Evolutionary conservation across 2,888 invertebrate genomes (phyloP).

Genomic region (Trisateles emortualis): DNA sequence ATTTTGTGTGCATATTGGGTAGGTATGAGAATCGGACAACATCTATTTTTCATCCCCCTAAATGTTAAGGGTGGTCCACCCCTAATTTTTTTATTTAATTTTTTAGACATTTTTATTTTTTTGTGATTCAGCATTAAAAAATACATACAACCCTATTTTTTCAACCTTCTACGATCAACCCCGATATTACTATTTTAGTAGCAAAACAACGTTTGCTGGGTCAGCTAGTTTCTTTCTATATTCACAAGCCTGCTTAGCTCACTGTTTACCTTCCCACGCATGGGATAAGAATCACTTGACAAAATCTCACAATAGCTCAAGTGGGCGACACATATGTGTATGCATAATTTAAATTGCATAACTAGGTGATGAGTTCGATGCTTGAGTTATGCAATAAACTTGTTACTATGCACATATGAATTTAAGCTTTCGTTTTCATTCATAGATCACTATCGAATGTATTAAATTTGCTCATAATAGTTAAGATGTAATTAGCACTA

Average conservation of each 20-base stretch:
- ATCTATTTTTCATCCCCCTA: too few species aligned
- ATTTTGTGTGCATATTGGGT: too few species aligned
- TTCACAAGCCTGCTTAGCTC: background rate
- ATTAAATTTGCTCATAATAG: background rate
- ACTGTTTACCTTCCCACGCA: conserved; percentile 24
- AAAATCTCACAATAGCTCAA: conserved; percentile 6
- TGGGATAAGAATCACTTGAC: conserved; percentile 24
- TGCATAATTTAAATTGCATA: conserved; percentile 1
- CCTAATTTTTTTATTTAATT: too few species aligned
- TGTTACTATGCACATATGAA: background rate
- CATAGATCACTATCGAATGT: background rate
- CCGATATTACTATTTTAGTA: too few species aligned
- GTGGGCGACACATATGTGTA: conserved; percentile 27
- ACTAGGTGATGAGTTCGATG: conserved; percentile 1
- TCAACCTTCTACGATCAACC: too few species aligned
- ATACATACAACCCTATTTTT: too few species aligned
- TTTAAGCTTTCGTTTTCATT: conserved; percentile 9
- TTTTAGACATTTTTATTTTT: too few species aligned
- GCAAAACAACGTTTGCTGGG: too few species aligned
- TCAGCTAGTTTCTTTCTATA: background rate
- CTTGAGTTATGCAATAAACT: conserved; percentile 5
- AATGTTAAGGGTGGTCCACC: too few species aligned
- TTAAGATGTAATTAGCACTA: too few species aligned
- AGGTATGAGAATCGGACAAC: too few species aligned
- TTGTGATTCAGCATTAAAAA: too few species aligned